Conservation (phyloP, 2,113 vertebrate genomes). For the Boleophthalmus pectinirostris region DNA sequence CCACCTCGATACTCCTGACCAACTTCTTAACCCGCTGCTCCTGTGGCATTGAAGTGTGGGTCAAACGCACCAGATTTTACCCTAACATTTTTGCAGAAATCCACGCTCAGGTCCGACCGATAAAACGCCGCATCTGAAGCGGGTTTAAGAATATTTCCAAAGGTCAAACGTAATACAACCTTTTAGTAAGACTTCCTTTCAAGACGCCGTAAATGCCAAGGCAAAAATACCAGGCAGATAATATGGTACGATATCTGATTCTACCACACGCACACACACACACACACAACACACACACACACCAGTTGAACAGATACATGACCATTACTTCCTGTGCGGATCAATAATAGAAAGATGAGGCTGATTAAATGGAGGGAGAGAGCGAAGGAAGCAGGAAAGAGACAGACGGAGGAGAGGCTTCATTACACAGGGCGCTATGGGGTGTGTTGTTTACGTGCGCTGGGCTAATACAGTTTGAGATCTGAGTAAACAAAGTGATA, state of each 20-base stretch:
- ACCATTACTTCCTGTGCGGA: slow-evolving; percentile 43
- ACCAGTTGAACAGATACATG: slow-evolving; percentile 37
- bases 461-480: not conserved
- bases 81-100: not conserved
- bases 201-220: not conserved
- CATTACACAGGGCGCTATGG: not conserved
- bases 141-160: not conserved
- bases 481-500: no score
- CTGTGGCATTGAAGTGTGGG: no score
- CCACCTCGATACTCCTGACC: no score
- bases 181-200: not conserved
- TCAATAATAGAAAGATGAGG: slow-evolving; percentile 45
- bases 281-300: not conserved
- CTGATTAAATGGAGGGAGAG: slow-evolving; percentile 18
- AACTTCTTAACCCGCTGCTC: no score
- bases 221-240: slow-evolving; percentile 1
- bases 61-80: not conserved
- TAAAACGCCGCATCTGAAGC: not conserved
- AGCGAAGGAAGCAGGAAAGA: slow-evolving; percentile 11
- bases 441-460: no score
- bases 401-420: not conserved
- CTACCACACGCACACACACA: not conserved
- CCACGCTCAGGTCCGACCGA: not conserved
- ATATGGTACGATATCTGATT: not conserved
- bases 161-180: slow-evolving; percentile 5